Percentiles rank a stretch among this genome's conserved stretches.
Evolutionary conservation across 2,888 invertebrate genomes (phyloP).

Genomic region (Papilio gigon): DNA sequence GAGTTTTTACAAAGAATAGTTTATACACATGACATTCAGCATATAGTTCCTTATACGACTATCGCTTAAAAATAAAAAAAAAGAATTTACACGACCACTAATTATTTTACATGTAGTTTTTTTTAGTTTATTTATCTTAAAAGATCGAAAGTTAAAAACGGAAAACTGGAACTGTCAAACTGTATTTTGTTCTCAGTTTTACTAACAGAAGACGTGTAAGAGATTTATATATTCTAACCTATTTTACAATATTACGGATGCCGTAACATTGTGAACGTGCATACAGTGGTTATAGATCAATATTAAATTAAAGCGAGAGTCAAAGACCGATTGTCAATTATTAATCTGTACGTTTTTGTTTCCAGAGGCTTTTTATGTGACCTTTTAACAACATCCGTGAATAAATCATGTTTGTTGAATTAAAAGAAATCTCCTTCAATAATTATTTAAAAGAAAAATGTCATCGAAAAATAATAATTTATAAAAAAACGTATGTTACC

Average conservation of each 20-base stretch:
- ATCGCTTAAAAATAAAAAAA: not conserved
- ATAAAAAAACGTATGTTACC: not conserved
- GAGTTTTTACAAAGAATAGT: not conserved
- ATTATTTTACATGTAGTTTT: no score
- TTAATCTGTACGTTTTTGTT: conserved; percentile 2
- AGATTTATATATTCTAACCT: no score
- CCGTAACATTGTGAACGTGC: no score
- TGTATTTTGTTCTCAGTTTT: no score
- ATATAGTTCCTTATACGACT: conserved; percentile 7
- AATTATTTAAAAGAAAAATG: conserved; percentile 16
- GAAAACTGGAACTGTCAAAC: no score
- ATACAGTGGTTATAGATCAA: not conserved
- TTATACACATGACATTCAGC: not conserved
- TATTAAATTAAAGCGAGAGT: conserved; percentile 4
- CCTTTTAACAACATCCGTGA: conserved; percentile 24
- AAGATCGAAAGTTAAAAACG: no score
- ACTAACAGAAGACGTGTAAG: no score
- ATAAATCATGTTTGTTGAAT: conserved; percentile 10
- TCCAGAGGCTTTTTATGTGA: conserved; percentile 5
- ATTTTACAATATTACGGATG: not conserved
- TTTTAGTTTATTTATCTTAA: no score
- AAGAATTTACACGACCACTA: no score
- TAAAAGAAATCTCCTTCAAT: conserved; percentile 3
- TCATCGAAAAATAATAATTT: conserved; percentile 17
- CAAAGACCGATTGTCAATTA: not conserved